phyloP scores from a whole-genome alignment of 2,113 vertebrate species.

The Gorsachius goisagi region DNA sequence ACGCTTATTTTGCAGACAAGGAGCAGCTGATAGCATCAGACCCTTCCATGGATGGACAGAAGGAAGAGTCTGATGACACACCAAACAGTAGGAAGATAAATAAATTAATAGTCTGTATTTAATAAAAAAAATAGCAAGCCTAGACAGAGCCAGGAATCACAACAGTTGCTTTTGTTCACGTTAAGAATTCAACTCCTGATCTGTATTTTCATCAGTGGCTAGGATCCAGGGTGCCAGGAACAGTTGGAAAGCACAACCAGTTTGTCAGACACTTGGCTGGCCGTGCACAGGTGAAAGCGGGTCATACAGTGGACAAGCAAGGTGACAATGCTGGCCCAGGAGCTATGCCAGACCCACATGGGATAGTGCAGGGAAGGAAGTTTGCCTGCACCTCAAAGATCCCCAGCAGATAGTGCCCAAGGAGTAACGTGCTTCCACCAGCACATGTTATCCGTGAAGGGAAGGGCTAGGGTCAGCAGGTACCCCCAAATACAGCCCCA shows the following conservation, averaged over 20 bases:
- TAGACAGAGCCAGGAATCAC: not conserved
- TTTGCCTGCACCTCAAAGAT: not conserved
- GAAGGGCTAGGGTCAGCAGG: not conserved
- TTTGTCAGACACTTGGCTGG: not conserved
- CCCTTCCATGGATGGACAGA: not conserved
- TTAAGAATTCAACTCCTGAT: not conserved
- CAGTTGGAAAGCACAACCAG: not conserved
- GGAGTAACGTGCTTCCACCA: not conserved
- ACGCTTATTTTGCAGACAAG: rapidly evolving
- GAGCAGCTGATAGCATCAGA: not conserved
- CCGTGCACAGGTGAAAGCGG: rapidly evolving
- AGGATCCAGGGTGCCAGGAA: not conserved
- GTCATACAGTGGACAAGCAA: rapidly evolving
- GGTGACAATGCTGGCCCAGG: not conserved
- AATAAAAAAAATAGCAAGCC: not conserved
- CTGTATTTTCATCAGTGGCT: rapidly evolving
- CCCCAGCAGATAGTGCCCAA: not conserved
- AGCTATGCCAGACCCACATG: rapidly evolving
- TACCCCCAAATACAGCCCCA: not conserved
- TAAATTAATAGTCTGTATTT: not conserved
- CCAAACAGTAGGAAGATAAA: not conserved
- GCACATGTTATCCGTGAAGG: rapidly evolving
- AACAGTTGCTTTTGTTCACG: not conserved
- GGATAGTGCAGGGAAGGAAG: not conserved
- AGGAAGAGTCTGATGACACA: not conserved